Percentiles rank a stretch among this genome's conserved stretches.
Evolutionary conservation across 2,113 vertebrate species (phyloP).

Genomic region (Cinclus mexicanus): DNA sequence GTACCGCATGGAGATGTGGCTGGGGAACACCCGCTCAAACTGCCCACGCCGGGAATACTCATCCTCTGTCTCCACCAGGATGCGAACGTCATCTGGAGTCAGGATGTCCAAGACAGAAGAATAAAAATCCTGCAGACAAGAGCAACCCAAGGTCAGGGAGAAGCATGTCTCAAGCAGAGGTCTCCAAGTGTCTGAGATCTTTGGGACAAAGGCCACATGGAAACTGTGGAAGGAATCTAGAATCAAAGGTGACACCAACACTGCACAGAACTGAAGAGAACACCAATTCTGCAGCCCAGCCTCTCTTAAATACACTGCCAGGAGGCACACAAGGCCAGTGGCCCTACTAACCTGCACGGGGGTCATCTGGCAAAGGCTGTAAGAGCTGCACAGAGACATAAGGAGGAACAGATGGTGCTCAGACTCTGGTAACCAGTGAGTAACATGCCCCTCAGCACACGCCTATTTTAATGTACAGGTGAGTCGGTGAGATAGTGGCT

Average conservation of each 20-base stretch:
- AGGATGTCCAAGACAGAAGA: constrained; percentile 86
- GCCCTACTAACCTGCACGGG: neutral
- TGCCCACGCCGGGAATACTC: constrained; percentile 86
- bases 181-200: neutral
- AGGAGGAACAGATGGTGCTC: neutral
- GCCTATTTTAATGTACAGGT: neutral
- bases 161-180: neutral
- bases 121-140: constrained; percentile 80
- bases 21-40: constrained; percentile 92
- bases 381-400: neutral
- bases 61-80: constrained; percentile 89
- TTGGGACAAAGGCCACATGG: neutral
- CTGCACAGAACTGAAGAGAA: neutral
- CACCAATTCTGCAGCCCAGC: neutral
- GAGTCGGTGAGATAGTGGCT: neutral
- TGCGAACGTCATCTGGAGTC: constrained; percentile 88
- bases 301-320: neutral
- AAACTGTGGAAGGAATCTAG: neutral
- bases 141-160: neutral
- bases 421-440: neutral
- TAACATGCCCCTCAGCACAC: neutral
- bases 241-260: neutral
- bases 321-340: neutral
- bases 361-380: neutral
- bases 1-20: constrained; percentile 83